Conservation (phyloP, 2,797 vertebrate species). For the Hephaestus fuliginosus region DNA sequence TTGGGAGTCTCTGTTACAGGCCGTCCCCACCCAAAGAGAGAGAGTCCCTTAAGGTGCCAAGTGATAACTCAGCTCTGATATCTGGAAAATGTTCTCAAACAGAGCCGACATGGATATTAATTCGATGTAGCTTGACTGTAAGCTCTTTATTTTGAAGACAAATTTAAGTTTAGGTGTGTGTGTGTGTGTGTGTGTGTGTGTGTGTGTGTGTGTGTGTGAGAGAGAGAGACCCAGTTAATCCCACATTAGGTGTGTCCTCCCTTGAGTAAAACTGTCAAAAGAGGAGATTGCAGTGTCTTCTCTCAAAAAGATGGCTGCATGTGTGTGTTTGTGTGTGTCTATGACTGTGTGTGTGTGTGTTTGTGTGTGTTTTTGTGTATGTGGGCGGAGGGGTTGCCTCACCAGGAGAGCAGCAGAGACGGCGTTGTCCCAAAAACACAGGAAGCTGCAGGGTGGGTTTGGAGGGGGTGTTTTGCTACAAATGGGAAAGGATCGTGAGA, state of each 20-base stretch:
- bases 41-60: constrained; percentile 2
- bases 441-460: constrained; percentile 73
- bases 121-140: background rate
- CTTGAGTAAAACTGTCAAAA: constrained; percentile 39
- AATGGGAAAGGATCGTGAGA: constrained; percentile 71
- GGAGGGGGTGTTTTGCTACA: constrained; percentile 53
- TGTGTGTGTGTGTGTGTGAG: background rate
- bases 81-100: background rate
- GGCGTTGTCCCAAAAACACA: constrained; percentile 70
- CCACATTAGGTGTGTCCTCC: constrained; percentile 34
- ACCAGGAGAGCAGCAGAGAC: constrained; percentile 66
- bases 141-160: background rate
- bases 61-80: background rate
- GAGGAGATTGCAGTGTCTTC: constrained; percentile 38
- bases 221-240: constrained; percentile 28
- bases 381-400: constrained; percentile 58
- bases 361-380: background rate
- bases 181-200: background rate
- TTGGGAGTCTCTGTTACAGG: background rate
- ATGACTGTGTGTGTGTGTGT: background rate
- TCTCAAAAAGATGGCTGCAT: constrained; percentile 16
- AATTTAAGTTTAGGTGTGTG: constrained; percentile 10
- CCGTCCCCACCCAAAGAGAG: background rate
- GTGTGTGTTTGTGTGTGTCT: background rate
- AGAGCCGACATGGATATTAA: background rate